Evolutionary conservation across 1,140 invertebrate genomes (phyloP).

Genomic region (Araneus ventricosus): DNA sequence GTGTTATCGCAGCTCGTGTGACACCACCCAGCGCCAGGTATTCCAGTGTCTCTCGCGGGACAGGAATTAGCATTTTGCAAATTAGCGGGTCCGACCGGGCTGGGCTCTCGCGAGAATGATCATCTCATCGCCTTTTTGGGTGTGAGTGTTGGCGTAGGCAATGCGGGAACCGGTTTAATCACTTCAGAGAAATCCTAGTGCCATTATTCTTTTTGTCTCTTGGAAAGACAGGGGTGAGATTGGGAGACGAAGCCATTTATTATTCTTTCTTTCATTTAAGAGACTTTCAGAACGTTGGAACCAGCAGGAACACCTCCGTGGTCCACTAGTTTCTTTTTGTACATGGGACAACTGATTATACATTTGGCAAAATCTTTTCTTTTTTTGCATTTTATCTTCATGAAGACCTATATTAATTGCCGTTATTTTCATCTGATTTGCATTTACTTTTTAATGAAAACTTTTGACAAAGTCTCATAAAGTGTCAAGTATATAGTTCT

Average conservation of each 20-base stretch:
- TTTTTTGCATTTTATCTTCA: too few species aligned
- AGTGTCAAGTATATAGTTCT: too few species aligned
- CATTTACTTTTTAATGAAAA: too few species aligned
- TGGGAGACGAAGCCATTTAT: background rate
- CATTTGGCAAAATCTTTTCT: background rate
- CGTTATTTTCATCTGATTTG: too few species aligned
- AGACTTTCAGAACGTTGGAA: too few species aligned
- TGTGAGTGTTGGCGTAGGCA: constrained; percentile 26
- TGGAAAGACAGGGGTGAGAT: constrained; percentile 7
- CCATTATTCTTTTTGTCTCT: constrained; percentile 30
- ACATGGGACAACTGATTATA: too few species aligned
- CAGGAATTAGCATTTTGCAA: constrained; percentile 37
- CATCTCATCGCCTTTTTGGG: constrained; percentile 55
- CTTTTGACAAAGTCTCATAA: too few species aligned
- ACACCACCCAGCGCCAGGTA: background rate
- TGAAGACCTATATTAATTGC: too few species aligned
- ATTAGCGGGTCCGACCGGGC: constrained; percentile 26
- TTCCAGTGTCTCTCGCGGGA: constrained; percentile 20
- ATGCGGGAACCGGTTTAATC: constrained; percentile 31
- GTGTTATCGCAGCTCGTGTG: constrained; percentile 25
- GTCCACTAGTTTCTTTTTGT: too few species aligned
- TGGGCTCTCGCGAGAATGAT: constrained; percentile 8
- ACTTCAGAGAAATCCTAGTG: background rate
- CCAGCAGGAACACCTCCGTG: too few species aligned
- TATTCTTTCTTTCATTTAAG: background rate